phyloP scores from a whole-genome alignment of 2,113 vertebrate species.

The Athene noctua region DNA sequence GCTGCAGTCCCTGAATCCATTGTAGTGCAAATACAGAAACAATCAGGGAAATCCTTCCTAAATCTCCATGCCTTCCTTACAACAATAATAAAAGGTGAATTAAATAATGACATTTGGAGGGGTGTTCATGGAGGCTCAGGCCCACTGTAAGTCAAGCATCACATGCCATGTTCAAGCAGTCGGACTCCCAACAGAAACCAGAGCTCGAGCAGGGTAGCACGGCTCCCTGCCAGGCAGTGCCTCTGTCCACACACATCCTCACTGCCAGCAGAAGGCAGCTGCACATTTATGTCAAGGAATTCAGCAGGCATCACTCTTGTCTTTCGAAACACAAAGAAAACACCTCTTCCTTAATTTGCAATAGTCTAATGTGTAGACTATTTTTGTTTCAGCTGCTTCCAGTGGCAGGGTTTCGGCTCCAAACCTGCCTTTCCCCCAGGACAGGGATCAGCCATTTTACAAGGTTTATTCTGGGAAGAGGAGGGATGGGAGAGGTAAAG shows the following conservation, averaged over 20 bases:
- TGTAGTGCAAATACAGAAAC: neutral
- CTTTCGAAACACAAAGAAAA: neutral
- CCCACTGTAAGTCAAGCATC: neutral
- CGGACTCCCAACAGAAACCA: neutral
- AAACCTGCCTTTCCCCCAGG: neutral
- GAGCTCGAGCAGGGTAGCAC: neutral
- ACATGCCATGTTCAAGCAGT: neutral
- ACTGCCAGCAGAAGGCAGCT: neutral
- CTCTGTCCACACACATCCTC: neutral
- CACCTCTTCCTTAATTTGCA: neutral
- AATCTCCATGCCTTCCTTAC: neutral
- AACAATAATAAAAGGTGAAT: neutral
- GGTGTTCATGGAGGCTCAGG: neutral
- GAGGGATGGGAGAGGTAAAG: neutral
- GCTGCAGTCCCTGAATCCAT: neutral
- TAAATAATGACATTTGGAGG: neutral
- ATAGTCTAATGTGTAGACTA: neutral
- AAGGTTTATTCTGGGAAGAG: neutral
- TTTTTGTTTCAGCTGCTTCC: neutral
- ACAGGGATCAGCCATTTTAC: neutral
- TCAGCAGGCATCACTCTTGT: neutral
- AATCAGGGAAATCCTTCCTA: neutral
- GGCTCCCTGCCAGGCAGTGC: neutral
- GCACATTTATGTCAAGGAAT: neutral
- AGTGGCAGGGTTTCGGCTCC: neutral